These are phyloP conservation scores for Amiota minor DNA, from an alignment of 2,888 invertebrate genomes.

Conservation along the genomic window DNA sequence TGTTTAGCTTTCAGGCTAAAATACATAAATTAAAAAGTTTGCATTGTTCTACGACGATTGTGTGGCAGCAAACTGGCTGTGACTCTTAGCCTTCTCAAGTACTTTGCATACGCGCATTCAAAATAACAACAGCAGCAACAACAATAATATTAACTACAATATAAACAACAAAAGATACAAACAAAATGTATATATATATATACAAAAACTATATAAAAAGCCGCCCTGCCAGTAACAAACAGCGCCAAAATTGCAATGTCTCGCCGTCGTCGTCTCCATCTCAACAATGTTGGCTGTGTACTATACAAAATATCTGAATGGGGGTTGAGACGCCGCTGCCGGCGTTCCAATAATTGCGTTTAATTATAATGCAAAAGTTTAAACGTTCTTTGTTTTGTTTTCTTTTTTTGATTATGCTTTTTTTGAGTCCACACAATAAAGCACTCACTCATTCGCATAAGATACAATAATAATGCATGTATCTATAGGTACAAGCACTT, in stretches of 20 bases:
- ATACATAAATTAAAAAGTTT: slow-evolving; percentile 67
- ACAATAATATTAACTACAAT: slow-evolving; percentile 36
- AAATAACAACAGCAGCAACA: slow-evolving; percentile 37
- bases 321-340: slow-evolving; percentile 51
- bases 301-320: slow-evolving; percentile 34
- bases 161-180: neutral
- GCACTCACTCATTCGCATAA: neutral
- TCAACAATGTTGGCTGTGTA: slow-evolving; percentile 34
- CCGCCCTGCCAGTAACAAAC: slow-evolving; percentile 14
- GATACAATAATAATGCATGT: no score
- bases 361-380: slow-evolving; percentile 64
- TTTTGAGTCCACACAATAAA: neutral
- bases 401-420: neutral
- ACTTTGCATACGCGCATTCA: slow-evolving; percentile 28
- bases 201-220: neutral
- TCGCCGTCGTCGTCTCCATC: slow-evolving; percentile 53
- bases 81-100: neutral
- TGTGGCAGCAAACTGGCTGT: neutral
- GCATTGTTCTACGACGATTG: slow-evolving; percentile 60
- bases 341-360: slow-evolving; percentile 71
- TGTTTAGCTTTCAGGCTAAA: slow-evolving; percentile 46
- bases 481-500: neutral
- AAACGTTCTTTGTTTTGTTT: neutral
- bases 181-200: neutral
- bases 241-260: neutral